A percentile compares a stretch with the other conserved stretches of the same genome.
Evolutionary conservation across 2,113 vertebrate species (phyloP).

Genomic region (Phalacrocorax carbo): DNA sequence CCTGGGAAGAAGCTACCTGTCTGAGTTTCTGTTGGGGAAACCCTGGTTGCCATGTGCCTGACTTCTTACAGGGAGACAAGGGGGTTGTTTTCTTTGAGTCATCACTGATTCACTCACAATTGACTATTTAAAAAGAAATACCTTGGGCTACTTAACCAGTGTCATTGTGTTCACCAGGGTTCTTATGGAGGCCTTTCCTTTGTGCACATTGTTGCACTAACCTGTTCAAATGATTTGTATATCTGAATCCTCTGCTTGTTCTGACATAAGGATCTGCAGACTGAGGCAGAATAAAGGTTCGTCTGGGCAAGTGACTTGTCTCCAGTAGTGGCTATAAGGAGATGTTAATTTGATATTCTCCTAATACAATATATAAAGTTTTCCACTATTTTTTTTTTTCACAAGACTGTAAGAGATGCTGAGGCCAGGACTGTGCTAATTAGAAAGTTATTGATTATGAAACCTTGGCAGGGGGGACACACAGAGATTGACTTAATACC

Average conservation of each 20-base stretch:
- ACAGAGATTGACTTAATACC: not conserved
- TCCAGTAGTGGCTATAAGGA: not conserved
- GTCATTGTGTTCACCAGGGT: not conserved
- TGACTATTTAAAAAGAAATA: not conserved
- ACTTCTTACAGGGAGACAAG: not conserved
- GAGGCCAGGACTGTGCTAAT: not conserved
- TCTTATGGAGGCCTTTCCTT: not conserved
- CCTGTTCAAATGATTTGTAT: not conserved
- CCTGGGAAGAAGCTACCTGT: not conserved
- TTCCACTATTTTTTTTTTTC: not conserved
- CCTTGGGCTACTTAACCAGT: not conserved
- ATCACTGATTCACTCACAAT: not conserved
- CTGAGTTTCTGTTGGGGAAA: not conserved
- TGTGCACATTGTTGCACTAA: not conserved
- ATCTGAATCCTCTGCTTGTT: not conserved
- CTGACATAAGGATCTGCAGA: not conserved
- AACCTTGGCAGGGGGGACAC: not conserved
- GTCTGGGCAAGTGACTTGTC: not conserved
- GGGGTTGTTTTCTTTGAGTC: not conserved
- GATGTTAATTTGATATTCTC: not conserved
- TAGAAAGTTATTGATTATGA: not conserved
- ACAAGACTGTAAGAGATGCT: not conserved
- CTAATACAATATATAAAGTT: not conserved
- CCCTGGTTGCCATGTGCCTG: not conserved
- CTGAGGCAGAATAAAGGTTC: not conserved